Conservation (phyloP, 2,888 invertebrate species). For the Aelia acuminata region DNA sequence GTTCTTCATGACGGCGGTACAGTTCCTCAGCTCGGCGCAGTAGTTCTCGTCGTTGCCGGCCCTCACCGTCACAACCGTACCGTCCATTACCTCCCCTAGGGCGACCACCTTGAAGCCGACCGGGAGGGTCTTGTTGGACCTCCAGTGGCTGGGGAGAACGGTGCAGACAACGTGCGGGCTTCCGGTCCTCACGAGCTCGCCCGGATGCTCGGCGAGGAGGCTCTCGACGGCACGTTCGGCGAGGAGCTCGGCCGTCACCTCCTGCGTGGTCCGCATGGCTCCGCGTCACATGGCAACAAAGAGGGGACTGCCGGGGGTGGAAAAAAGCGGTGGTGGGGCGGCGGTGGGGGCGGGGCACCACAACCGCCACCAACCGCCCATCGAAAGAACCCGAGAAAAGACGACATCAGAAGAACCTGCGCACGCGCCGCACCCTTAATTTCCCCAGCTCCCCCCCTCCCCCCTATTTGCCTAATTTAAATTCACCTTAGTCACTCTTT, state of each 20-base stretch:
- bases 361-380: constrained; percentile 65
- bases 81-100: constrained; percentile 92
- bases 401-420: constrained; percentile 61
- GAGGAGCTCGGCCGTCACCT: constrained; percentile 83
- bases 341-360: constrained; percentile 61
- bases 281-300: constrained; percentile 65
- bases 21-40: constrained; percentile 93
- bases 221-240: constrained; percentile 89
- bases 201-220: constrained; percentile 90
- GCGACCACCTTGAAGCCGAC: constrained; percentile 96
- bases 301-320: constrained; percentile 63
- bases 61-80: constrained; percentile 91
- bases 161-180: constrained; percentile 91
- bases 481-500: constrained; percentile 58
- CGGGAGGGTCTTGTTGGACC: constrained; percentile 96
- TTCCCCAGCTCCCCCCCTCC: constrained; percentile 38
- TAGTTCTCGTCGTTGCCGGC: constrained; percentile 99
- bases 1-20: constrained; percentile 95
- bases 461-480: constrained; percentile 55
- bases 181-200: constrained; percentile 94
- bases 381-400: constrained; percentile 66
- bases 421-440: constrained; percentile 23
- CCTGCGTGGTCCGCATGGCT: constrained; percentile 63
- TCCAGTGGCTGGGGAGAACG: constrained; percentile 94
- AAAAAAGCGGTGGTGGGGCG: constrained; percentile 61